Base-by-base conservation (phyloP, 2,888 invertebrate species). In the Morinoia aosen region DNA sequence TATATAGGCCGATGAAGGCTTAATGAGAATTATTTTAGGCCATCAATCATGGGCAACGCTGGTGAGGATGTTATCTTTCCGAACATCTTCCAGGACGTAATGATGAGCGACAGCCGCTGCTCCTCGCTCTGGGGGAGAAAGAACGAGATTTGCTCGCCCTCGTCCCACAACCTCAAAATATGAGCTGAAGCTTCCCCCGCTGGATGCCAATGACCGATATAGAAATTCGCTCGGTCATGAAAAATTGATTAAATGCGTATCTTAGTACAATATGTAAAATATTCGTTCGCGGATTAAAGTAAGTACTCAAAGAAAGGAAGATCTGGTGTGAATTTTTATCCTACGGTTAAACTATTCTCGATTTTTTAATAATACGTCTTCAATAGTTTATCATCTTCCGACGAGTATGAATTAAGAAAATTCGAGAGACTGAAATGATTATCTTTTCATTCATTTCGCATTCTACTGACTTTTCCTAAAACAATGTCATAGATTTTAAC, bases 21-120 rank as follows among this genome's bases (percentile, higher is more conserved):
- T 93, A 93, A 93, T 93, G 93, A 48, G 93, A 57, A 93, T 93
- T 93, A 93, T 93, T 93, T 93, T 57, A 16, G 58, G 33, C 56
- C 93, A 57, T 93, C 93, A 93, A 93, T 57, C 93, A 93, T 10
- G 16, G 58, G 57, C 57, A 57, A 93, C 39, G 93, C 7, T 57
- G 93, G 0, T 10, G n/a, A 57, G 57, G 57, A 93, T 93, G 57
- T 93, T 93, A 93, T 57, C 58, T 25, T 93, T 93, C 93, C n/a
- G 40, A n/a, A 93, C 48, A 0, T 57, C 57, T 57, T 48, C 57
- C 33, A 11, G 7, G 93, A 33, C 93, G 12, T 93, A 93, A 93
- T 93, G 57, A 57, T 93, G 93, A 93, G 93, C 58, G 93, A 93
- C 93, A 25, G 56, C 93, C 48, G 48, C n/a, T 56, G 33, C n/a